Evolutionary conservation across 37 sponge, comb jelly and placozoan genomes (phyloP).

Genomic region (Diacarnus erythraeanus): DNA sequence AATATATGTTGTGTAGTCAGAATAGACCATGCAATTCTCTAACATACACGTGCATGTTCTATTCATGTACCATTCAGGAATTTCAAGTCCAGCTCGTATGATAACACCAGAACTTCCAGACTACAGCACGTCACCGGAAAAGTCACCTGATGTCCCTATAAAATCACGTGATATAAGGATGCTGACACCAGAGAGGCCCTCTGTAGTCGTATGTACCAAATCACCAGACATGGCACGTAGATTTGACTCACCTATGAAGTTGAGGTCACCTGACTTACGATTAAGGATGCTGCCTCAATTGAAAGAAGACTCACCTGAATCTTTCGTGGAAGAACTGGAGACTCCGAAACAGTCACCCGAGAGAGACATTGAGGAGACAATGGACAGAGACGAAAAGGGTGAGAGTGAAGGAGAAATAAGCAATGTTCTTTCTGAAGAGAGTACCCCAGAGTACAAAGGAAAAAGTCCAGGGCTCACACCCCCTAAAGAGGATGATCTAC

Average conservation of each 20-base stretch:
- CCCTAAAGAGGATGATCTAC: background rate
- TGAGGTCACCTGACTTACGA: background rate
- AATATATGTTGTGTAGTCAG: background rate
- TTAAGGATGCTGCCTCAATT: background rate
- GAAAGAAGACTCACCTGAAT: background rate
- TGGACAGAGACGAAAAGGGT: slow-evolving; percentile 5
- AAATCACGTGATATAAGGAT: background rate
- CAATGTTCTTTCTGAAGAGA: background rate
- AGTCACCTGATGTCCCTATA: slow-evolving; percentile 3
- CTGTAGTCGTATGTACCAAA: background rate
- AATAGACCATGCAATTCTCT: background rate
- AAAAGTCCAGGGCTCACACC: background rate
- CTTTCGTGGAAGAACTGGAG: background rate
- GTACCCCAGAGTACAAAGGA: background rate
- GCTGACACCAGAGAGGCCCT: slow-evolving; percentile 11
- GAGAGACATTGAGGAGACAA: background rate
- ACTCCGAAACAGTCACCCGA: slow-evolving; percentile 12
- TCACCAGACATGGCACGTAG: slow-evolving; percentile 4
- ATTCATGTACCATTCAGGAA: background rate
- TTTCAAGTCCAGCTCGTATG: background rate
- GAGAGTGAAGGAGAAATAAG: slow-evolving; percentile 11
- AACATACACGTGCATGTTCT: background rate
- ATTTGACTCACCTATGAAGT: background rate
- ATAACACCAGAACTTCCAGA: background rate
- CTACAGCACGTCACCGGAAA: background rate